Percentiles rank a stretch among this genome's conserved stretches.
phyloP scores from a whole-genome alignment of 2,113 vertebrate species.

The Melospiza georgiana region DNA sequence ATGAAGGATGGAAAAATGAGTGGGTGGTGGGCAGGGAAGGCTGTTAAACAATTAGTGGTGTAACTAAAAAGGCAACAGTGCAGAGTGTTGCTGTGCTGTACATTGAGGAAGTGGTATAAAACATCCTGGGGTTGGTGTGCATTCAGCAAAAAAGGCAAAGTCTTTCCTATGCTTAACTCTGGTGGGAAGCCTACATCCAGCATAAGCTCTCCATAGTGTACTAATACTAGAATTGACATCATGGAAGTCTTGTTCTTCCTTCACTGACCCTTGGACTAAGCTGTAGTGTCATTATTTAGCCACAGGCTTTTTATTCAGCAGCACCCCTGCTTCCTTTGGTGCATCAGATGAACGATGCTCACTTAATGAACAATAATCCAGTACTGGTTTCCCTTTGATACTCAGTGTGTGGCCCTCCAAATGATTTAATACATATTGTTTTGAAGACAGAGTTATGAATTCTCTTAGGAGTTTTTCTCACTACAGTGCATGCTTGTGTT shows the following conservation, averaged over 20 bases:
- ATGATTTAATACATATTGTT: slow-evolving; percentile 55
- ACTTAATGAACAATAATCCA: not conserved
- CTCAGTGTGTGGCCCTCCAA: slow-evolving; percentile 41
- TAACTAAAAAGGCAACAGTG: not conserved
- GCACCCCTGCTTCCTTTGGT: not conserved
- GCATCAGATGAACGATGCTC: not conserved
- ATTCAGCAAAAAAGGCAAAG: not conserved
- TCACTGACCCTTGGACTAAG: not conserved
- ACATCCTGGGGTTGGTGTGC: not conserved
- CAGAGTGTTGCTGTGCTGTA: not conserved
- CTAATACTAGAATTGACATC: not conserved
- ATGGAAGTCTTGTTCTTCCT: not conserved
- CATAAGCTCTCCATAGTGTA: not conserved
- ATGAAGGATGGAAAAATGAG: not conserved
- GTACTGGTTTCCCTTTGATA: not conserved
- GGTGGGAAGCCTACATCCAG: not conserved
- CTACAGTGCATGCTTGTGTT: not conserved
- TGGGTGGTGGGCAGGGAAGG: not conserved
- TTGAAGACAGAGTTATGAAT: not conserved
- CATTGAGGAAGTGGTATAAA: not conserved
- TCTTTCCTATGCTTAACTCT: not conserved
- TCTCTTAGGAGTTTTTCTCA: slow-evolving; percentile 18
- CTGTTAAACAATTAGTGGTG: not conserved
- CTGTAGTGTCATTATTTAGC: not conserved
- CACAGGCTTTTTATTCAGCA: not conserved